Evolutionary conservation across 2,797 vertebrate species (phyloP).

Genomic region (Mus spretus): DNA sequence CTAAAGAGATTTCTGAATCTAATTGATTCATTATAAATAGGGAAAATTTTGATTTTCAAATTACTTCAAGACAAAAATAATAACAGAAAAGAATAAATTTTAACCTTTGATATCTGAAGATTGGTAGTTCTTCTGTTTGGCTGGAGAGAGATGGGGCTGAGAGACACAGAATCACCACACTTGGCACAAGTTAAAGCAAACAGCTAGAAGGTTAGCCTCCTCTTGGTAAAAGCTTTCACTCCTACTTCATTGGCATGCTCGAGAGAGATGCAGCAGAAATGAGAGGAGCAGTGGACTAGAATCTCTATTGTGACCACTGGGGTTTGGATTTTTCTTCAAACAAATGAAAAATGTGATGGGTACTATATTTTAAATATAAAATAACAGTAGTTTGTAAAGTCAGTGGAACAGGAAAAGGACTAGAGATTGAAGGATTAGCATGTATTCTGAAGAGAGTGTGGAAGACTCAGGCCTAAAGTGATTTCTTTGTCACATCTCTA

Average conservation of each 20-base stretch:
- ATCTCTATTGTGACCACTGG: neutral
- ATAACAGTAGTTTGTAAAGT: neutral
- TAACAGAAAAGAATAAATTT: neutral
- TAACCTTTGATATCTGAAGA: conserved; percentile 9
- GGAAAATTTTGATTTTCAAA: neutral
- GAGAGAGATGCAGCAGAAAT: neutral
- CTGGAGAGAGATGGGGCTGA: neutral
- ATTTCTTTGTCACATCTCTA: neutral
- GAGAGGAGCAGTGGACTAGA: neutral
- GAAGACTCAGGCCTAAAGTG: neutral
- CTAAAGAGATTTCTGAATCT: neutral
- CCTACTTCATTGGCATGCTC: neutral
- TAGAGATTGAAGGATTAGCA: neutral
- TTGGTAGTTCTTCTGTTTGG: neutral
- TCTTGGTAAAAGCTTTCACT: neutral
- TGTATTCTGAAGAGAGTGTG: neutral
- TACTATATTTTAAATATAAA: neutral
- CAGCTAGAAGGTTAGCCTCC: neutral
- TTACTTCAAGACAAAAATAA: conserved; percentile 39
- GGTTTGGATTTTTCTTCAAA: conserved; percentile 6
- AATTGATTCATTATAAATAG: neutral
- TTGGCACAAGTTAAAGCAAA: neutral
- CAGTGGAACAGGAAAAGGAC: neutral
- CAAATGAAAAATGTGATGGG: neutral
- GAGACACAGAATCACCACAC: fast-evolving